These are phyloP conservation scores for Phymorhynchus buccinoides DNA, from an alignment of 1,140 invertebrate genomes.

Conservation along the genomic window DNA sequence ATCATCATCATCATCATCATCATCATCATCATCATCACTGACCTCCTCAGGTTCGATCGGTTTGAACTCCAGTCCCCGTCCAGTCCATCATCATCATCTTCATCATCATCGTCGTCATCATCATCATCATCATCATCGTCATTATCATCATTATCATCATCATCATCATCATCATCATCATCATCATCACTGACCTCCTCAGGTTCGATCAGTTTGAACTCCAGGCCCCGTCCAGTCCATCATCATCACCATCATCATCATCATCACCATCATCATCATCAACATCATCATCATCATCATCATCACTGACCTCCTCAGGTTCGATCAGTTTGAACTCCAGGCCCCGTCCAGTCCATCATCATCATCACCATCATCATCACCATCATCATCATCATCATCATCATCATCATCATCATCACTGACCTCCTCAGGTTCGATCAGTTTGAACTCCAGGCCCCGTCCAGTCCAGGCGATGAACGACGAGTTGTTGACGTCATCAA, in stretches of 20 bases:
- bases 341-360: background rate
- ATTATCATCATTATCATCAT: background rate
- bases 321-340: too few relatives aligned
- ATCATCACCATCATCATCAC: conserved; percentile 28
- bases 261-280: conserved; percentile 9
- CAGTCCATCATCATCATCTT: conserved; percentile 9
- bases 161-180: background rate
- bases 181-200: too few relatives aligned
- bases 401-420: background rate
- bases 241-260: conserved; percentile 8
- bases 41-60: too few relatives aligned
- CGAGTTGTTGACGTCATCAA: conserved; percentile 88
- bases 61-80: too few relatives aligned
- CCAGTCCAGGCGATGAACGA: conserved; percentile 97
- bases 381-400: background rate
- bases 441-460: conserved; percentile 93
- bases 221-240: too few relatives aligned
- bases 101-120: background rate
- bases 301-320: conserved; percentile 83
- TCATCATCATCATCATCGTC: background rate
- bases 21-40: too few relatives aligned
- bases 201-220: too few relatives aligned
- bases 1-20: too few relatives aligned
- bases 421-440: conserved; percentile 95
- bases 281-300: background rate